A percentile compares a stretch with the other conserved stretches of the same genome.
Evolutionary conservation across 1,140 invertebrate species (phyloP).

Genomic region (Antheraea pernyi): DNA sequence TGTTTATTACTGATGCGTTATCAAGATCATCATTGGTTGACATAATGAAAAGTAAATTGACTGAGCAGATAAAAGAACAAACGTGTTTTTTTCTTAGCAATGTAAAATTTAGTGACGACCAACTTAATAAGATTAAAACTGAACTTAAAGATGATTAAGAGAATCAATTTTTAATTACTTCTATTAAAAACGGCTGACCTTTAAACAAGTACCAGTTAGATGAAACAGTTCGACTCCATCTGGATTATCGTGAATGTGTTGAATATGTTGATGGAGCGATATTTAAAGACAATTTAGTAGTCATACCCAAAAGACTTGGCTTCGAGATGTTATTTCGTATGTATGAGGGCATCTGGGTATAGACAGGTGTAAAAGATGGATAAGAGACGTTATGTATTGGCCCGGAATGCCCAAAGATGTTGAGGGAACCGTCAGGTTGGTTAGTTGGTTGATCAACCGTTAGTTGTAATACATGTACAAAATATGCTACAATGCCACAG

Average conservation of each 20-base stretch:
- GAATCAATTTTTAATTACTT: too few species aligned
- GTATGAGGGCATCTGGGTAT: slow-evolving; percentile 42
- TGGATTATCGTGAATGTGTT: slow-evolving; percentile 30
- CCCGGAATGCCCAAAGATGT: slow-evolving; percentile 42
- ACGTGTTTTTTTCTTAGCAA: slow-evolving; percentile 7
- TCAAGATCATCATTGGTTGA: slow-evolving; percentile 23
- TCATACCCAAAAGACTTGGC: slow-evolving; percentile 39
- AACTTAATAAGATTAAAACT: slow-evolving; percentile 14
- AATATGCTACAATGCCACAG: slow-evolving; percentile 9
- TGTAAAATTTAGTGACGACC: slow-evolving; percentile 25
- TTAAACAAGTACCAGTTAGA: slow-evolving; percentile 18
- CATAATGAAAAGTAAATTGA: slow-evolving; percentile 19
- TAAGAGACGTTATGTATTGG: slow-evolving; percentile 53
- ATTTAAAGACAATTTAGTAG: slow-evolving; percentile 35
- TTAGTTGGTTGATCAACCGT: too few species aligned
- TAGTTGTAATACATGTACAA: slow-evolving; percentile 11
- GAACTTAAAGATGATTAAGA: slow-evolving; percentile 11
- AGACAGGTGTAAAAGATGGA: slow-evolving; percentile 37
- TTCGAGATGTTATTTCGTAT: slow-evolving; percentile 41
- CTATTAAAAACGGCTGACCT: slow-evolving; percentile 18
- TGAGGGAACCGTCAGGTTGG: slow-evolving; percentile 30
- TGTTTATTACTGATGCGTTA: slow-evolving; percentile 21
- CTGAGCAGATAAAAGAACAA: slow-evolving; percentile 21
- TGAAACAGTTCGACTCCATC: slow-evolving; percentile 10
- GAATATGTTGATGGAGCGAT: slow-evolving; percentile 26